These are phyloP conservation scores for Rhea americana DNA, from an alignment of 2,113 vertebrate genomes.

Conservation along the genomic window DNA sequence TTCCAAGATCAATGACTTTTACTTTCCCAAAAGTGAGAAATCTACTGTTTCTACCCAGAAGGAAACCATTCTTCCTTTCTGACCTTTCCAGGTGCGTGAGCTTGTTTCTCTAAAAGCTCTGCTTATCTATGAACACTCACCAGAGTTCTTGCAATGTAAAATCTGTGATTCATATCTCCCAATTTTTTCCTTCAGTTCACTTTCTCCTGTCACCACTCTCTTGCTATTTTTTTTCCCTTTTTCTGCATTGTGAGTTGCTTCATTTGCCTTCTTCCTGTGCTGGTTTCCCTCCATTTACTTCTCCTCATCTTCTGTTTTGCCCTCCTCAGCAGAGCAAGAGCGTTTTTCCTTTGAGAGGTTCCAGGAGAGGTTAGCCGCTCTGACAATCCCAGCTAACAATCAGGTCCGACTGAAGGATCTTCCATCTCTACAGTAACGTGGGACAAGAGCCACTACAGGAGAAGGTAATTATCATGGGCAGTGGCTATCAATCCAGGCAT, in stretches of 20 bases:
- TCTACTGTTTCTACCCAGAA: not conserved
- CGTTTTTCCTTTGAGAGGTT: not conserved
- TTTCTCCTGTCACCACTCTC: not conserved
- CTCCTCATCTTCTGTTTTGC: not conserved
- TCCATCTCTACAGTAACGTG: conserved; percentile 29
- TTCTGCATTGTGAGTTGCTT: not conserved
- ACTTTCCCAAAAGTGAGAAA: not conserved
- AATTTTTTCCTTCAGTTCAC: not conserved
- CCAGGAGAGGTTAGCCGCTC: not conserved
- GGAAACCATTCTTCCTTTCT: not conserved
- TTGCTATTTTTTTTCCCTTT: not conserved
- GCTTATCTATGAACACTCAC: not conserved
- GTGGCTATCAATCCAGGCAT: not conserved
- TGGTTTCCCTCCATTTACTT: not conserved
- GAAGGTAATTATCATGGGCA: not conserved
- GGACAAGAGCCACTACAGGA: not conserved
- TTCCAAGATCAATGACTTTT: not conserved
- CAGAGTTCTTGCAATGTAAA: not conserved
- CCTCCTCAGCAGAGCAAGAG: not conserved
- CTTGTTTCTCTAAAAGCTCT: not conserved
- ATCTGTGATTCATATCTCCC: not conserved
- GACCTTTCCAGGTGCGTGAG: not conserved
- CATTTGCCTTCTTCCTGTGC: not conserved
- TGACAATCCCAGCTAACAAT: not conserved
- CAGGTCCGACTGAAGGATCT: not conserved